Evolutionary conservation across 1,140 invertebrate genomes (phyloP).

Genomic region (Aphaenogaster ashmeadi): DNA sequence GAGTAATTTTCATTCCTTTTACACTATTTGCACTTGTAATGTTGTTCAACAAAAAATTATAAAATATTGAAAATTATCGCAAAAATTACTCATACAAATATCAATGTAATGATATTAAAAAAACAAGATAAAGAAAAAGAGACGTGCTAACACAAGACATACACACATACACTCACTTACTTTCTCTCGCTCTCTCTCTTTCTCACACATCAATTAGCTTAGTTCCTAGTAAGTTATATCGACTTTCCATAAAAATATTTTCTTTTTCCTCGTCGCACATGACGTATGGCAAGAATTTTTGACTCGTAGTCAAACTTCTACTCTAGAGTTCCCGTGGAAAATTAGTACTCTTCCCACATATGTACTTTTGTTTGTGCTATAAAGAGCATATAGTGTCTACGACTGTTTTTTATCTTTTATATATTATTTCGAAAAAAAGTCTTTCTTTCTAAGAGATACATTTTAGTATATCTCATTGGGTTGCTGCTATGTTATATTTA

Average conservation of each 20-base stretch:
- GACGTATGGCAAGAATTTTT: slow-evolving; percentile 79
- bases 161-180: not conserved
- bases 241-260: slow-evolving; percentile 84
- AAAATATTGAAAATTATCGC: slow-evolving; percentile 39
- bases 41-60: slow-evolving; percentile 39
- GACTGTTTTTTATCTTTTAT: slow-evolving; percentile 56
- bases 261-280: slow-evolving; percentile 76
- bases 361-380: slow-evolving; percentile 68
- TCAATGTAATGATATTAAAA: slow-evolving; percentile 33
- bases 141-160: not conserved
- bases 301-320: slow-evolving; percentile 74
- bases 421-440: slow-evolving; percentile 49
- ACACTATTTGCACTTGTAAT: slow-evolving; percentile 46
- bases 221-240: slow-evolving; percentile 62
- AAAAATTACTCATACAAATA: slow-evolving; percentile 8
- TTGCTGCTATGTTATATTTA: not conserved
- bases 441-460: slow-evolving; percentile 50
- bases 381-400: slow-evolving; percentile 61
- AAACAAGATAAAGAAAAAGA: slow-evolving; percentile 29
- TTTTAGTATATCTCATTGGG: not conserved
- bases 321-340: slow-evolving; percentile 74
- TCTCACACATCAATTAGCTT: slow-evolving; percentile 49
- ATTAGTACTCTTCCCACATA: slow-evolving; percentile 73
- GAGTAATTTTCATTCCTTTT: slow-evolving; percentile 49
- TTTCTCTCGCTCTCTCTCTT: slow-evolving; percentile 39